These are phyloP conservation scores for Python bivittatus DNA, from an alignment of 2,113 vertebrate genomes.

Conservation along the genomic window DNA sequence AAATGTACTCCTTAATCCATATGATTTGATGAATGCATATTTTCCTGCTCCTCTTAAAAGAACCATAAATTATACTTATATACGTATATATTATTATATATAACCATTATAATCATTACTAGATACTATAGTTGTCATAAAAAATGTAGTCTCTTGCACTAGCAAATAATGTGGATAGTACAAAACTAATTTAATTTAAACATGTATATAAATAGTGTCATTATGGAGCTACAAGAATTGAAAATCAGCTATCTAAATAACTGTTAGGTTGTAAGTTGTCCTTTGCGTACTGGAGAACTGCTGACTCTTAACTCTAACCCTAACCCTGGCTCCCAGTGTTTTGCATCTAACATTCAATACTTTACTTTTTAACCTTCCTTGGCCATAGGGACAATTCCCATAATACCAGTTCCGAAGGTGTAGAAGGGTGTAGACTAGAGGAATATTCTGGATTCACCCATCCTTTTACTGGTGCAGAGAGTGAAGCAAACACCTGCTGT, in stretches of 20 bases:
- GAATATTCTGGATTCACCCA: constrained; percentile 8
- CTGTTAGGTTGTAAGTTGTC: not conserved
- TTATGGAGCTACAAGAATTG: not conserved
- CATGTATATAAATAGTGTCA: constrained; percentile 1
- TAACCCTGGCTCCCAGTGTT: constrained; percentile 17
- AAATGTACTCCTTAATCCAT: not conserved
- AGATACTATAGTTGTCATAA: not conserved
- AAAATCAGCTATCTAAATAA: not conserved
- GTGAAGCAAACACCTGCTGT: constrained; percentile 52
- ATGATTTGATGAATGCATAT: not conserved
- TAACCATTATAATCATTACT: not conserved
- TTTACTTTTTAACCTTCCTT: not conserved
- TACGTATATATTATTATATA: not conserved
- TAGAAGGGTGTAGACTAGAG: constrained; percentile 27
- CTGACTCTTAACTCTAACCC: not conserved
- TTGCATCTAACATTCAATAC: constrained; percentile 22
- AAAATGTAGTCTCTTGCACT: not conserved
- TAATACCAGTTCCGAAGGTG: constrained; percentile 30
- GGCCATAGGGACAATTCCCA: constrained; percentile 19
- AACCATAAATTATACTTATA: not conserved
- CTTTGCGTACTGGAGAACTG: not conserved
- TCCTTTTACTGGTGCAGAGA: constrained; percentile 24
- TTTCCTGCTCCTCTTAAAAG: not conserved
- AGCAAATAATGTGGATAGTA: not conserved
- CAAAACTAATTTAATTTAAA: not conserved